Evolutionary conservation across 2,113 vertebrate species (phyloP).

Genomic region (Dissostichus mawsoni): DNA sequence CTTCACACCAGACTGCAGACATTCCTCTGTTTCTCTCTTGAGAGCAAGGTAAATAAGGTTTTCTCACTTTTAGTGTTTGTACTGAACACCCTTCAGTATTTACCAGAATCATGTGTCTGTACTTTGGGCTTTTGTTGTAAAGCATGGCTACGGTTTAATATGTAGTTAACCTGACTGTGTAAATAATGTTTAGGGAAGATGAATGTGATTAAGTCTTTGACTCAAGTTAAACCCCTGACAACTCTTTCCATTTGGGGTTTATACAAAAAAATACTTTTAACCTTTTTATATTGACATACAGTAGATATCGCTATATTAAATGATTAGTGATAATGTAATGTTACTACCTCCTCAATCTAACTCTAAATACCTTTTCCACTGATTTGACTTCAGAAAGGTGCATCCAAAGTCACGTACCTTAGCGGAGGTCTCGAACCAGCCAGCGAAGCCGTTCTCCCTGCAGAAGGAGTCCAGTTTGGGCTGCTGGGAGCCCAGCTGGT

Average conservation of each 20-base stretch:
- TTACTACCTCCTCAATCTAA: neutral
- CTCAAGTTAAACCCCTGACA: neutral
- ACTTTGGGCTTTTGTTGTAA: neutral
- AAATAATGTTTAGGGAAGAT: neutral
- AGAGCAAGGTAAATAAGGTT: slow-evolving; percentile 1
- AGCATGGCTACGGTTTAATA: neutral
- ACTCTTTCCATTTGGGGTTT: neutral
- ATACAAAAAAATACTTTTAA: slow-evolving; percentile 9
- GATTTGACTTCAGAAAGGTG: neutral
- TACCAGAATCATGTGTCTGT: slow-evolving; percentile 10
- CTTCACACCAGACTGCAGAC: slow-evolving; percentile 52
- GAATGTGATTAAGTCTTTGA: slow-evolving; percentile 14
- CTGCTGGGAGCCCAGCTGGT: slow-evolving; percentile 78
- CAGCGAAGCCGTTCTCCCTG: slow-evolving; percentile 83
- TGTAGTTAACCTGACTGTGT: neutral
- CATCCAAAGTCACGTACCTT: slow-evolving; percentile 75
- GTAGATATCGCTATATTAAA: neutral
- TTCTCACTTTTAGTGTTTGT: neutral
- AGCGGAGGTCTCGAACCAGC: slow-evolving; percentile 87
- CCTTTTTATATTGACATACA: slow-evolving; percentile 1
- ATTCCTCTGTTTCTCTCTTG: slow-evolving; percentile 28
- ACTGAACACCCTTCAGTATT: neutral
- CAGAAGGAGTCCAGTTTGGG: slow-evolving; percentile 84
- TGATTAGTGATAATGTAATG: neutral
- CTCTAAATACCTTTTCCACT: neutral